These are phyloP conservation scores for Drosophila limbata DNA, from an alignment of 2,888 invertebrate species.

Conservation along the genomic window DNA sequence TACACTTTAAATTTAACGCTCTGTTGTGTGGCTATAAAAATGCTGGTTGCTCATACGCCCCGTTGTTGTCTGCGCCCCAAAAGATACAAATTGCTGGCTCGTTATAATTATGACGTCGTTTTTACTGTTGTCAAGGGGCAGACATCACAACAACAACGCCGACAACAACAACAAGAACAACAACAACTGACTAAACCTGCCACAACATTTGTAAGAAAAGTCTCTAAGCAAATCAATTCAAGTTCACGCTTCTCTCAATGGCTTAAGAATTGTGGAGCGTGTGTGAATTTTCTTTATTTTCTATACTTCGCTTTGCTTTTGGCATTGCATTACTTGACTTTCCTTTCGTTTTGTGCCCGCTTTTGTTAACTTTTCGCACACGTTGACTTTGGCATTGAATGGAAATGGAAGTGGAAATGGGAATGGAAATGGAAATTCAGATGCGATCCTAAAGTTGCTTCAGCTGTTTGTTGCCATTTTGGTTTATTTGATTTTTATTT, in stretches of 20 bases:
- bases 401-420: slow-evolving; percentile 36
- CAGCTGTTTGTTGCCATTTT: slow-evolving; percentile 43
- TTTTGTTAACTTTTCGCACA: slow-evolving; percentile 35
- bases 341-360: slow-evolving; percentile 40
- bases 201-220: slow-evolving; percentile 23
- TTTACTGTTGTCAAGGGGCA: slow-evolving; percentile 54
- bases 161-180: slow-evolving; percentile 3
- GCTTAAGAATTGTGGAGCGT: slow-evolving; percentile 59
- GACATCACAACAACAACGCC: not conserved
- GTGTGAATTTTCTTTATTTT: slow-evolving; percentile 54
- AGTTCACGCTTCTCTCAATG: slow-evolving; percentile 70
- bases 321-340: slow-evolving; percentile 10
- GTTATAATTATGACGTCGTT: slow-evolving; percentile 79
- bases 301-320: slow-evolving; percentile 35
- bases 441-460: slow-evolving; percentile 49
- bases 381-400: slow-evolving; percentile 38
- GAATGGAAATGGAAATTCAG: slow-evolving; percentile 43
- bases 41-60: slow-evolving; percentile 69
- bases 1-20: slow-evolving; percentile 69
- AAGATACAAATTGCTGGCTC: slow-evolving; percentile 70
- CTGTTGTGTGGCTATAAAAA: slow-evolving; percentile 68
- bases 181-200: not conserved
- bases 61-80: slow-evolving; percentile 49
- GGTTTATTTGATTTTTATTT: slow-evolving; percentile 75
- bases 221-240: slow-evolving; percentile 78